Percentiles rank a stretch among this genome's conserved stretches.
Evolutionary conservation across 2,113 vertebrate species (phyloP).

Genomic region (Ptyas mucosa): DNA sequence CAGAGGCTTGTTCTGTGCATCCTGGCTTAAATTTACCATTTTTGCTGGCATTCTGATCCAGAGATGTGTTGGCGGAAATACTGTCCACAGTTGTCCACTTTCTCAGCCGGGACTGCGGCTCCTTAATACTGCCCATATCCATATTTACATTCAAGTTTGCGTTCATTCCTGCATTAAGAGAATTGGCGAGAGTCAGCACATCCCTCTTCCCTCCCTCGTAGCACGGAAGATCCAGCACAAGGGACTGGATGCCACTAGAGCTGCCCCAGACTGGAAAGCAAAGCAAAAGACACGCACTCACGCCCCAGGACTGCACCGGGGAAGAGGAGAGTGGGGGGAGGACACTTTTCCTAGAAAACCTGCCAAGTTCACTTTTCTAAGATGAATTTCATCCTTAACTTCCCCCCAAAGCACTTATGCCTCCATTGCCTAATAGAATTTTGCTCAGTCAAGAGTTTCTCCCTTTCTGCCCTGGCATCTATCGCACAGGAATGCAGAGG

Average conservation of each 20-base stretch:
- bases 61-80: conserved; percentile 82
- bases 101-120: conserved; percentile 94
- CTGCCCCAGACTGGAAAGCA: conserved; percentile 22
- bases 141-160: conserved; percentile 98
- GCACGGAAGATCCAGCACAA: background rate
- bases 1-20: background rate
- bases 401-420: background rate
- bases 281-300: conserved; percentile 4
- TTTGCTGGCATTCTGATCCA: conserved; percentile 98
- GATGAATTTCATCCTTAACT: background rate
- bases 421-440: background rate
- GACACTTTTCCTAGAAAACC: background rate
- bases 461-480: background rate
- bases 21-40: conserved; percentile 73
- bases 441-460: too few relatives aligned
- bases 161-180: conserved; percentile 82
- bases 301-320: background rate
- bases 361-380: background rate
- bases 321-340: background rate
- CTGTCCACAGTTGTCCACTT: conserved; percentile 95
- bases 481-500: background rate
- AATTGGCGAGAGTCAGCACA: background rate
- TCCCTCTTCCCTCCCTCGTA: background rate
- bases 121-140: conserved; percentile 93
- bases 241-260: background rate